Evolutionary conservation across 2,113 vertebrate genomes (phyloP), one percentile per base, ranked within the genome.

Genomic region (Lepus europaeus): DNA sequence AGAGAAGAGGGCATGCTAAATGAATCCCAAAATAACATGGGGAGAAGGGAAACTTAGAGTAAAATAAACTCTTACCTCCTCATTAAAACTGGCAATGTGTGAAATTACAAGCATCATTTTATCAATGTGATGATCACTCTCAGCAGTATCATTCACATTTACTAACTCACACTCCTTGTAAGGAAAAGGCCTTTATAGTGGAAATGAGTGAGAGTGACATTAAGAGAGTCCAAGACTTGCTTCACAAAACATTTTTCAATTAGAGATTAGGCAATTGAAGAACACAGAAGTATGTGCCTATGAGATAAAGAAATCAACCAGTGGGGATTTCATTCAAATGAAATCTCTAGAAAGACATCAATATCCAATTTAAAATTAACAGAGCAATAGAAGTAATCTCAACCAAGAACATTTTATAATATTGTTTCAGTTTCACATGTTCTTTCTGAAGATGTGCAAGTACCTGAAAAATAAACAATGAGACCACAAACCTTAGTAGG

Each of bases 341-440:
- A 66, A 95, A 74, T 97, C 96, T 89, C 89, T 72, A 93, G 63
- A 95, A 97, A 96, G 66, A 77, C 23, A 23, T 19, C 19, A 85
- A 36, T 73, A 96, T 83, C 13, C 19, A 93, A 90, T 59, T 17
- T 14, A 96, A 93, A 69, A 80, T 79, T 88, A 92, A 90, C 6
- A 69, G 22, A 95, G 36, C 20, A 85, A 78, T 82, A 73, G 77
- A 72, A 96, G 70, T 73, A 9, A 51, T 92, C 45, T 91, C 53
- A 97, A 72, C 12, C n/a, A 78, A 4, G 39, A 69, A 74, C 8
- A 4, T 68, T 69, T 51, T 29, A 33, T 70, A 84, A 74, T 80
- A 95, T 66, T 77, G 3, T 68, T 80, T 94, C 10, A 3, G 17
- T 9, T 81, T 91, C 36, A 49, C 5, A 61, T 6, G 20, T 53